A percentile compares a stretch with the other conserved stretches of the same genome.
Conservation (phyloP, 2,888 invertebrate genomes). For the Tenthredo scrophulariae region DNA sequence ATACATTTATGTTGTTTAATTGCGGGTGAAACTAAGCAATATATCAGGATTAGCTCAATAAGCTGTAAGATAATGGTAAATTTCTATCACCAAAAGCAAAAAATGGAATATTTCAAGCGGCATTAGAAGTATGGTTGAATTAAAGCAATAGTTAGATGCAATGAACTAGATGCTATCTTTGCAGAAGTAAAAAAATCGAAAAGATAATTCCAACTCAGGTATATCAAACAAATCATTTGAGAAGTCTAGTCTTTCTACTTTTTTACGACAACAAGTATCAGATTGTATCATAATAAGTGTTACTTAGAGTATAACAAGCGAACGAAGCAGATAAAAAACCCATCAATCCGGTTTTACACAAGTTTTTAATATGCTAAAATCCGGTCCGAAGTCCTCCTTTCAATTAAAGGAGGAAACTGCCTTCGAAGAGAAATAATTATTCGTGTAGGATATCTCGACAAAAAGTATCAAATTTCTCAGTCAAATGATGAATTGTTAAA, state of each 20-base stretch:
- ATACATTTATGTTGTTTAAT: neutral
- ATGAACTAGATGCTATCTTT: neutral
- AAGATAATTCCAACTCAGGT: neutral
- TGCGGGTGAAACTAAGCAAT: neutral
- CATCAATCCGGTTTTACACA: neutral
- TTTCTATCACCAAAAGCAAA: slow-evolving; percentile 1
- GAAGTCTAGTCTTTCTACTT: neutral
- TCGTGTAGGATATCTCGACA: too few relatives aligned
- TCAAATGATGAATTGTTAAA: neutral
- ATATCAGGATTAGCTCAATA: neutral
- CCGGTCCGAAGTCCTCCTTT: neutral
- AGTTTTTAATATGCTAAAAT: neutral
- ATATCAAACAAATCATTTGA: neutral
- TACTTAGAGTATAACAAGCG: neutral
- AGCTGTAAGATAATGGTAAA: neutral
- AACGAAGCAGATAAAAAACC: neutral
- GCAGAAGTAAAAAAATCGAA: neutral
- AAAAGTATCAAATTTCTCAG: neutral
- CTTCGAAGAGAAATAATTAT: neutral
- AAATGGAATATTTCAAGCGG: neutral
- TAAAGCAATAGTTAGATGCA: neutral
- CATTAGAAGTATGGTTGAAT: neutral
- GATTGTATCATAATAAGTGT: neutral
- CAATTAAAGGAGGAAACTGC: neutral
- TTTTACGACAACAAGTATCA: neutral